Percentiles rank a stretch among this genome's conserved stretches.
phyloP scores from a whole-genome alignment of 2,797 vertebrate species.

The Synanceia verrucosa region DNA sequence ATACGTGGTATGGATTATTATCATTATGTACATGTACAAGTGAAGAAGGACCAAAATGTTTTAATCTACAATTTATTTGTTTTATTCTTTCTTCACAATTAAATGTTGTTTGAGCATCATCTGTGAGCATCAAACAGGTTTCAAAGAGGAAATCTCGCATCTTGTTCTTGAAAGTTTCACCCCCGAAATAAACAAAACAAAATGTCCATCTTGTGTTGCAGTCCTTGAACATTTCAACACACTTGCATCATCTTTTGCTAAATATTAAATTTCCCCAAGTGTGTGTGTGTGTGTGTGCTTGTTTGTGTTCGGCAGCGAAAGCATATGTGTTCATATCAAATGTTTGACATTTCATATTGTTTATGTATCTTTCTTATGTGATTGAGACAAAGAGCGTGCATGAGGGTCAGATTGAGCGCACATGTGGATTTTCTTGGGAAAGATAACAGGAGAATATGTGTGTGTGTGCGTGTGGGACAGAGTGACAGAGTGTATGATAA shows the following conservation, averaged over 20 bases:
- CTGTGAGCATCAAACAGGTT: not conserved
- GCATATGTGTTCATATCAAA: not conserved
- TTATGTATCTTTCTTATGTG: conserved; percentile 4
- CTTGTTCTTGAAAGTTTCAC: conserved; percentile 28
- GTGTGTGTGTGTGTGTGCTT: not conserved
- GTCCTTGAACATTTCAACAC: conserved; percentile 36
- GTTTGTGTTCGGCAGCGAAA: not conserved
- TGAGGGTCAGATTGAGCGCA: not conserved
- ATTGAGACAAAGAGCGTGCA: conserved; percentile 1
- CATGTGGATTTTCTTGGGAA: conserved; percentile 17
- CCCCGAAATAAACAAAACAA: conserved; percentile 1
- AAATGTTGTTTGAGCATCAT: not conserved
- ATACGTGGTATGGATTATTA: conserved; percentile 2
- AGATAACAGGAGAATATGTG: not conserved
- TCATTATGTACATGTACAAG: not conserved
- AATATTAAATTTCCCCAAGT: conserved; percentile 31
- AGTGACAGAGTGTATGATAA: conserved; percentile 47
- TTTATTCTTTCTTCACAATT: not conserved
- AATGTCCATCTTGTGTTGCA: conserved; percentile 39
- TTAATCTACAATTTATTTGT: not conserved
- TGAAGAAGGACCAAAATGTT: not conserved
- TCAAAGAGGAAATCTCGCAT: conserved; percentile 3
- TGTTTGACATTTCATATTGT: conserved; percentile 2
- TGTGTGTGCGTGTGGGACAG: conserved; percentile 1
- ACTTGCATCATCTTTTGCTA: conserved; percentile 50